phyloP scores from a whole-genome alignment of 2,888 invertebrate species.

The Hydroisotoma schaefferi region DNA sequence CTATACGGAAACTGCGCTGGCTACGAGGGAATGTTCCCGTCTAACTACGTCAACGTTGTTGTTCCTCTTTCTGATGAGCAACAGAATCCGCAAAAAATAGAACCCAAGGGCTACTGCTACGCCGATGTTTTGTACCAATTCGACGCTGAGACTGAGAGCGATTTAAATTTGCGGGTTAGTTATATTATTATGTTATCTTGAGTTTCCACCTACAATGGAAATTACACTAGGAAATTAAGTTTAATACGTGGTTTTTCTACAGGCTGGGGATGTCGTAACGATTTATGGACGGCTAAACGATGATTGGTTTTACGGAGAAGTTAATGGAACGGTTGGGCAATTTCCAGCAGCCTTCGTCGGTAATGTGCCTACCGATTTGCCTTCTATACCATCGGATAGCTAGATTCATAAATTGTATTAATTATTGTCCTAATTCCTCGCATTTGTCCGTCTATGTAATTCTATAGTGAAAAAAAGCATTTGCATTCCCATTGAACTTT shows the following conservation, averaged over 20 bases:
- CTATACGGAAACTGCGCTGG: constrained; percentile 51
- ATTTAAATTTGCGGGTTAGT: constrained; percentile 40
- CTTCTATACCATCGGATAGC: constrained; percentile 26
- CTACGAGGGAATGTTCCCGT: constrained; percentile 53
- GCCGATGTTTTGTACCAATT: constrained; percentile 38
- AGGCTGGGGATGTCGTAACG: constrained; percentile 48
- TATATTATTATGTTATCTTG: constrained; percentile 1
- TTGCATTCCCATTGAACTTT: no score
- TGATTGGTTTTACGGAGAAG: constrained; percentile 49
- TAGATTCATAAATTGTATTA: no score
- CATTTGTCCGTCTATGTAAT: no score
- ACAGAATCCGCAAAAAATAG: neutral
- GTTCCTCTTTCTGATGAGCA: constrained; percentile 35
- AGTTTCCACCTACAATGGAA: neutral
- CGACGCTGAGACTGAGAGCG: constrained; percentile 41
- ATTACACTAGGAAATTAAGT: neutral
- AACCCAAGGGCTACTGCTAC: constrained; percentile 3
- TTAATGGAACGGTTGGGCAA: constrained; percentile 47
- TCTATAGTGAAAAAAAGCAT: no score
- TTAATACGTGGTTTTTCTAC: constrained; percentile 12
- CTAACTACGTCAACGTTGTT: constrained; percentile 50
- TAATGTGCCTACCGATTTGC: constrained; percentile 40
- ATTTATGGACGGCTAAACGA: constrained; percentile 48
- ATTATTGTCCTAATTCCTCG: no score
- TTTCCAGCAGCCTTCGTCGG: constrained; percentile 49